Conservation (phyloP, 2,797 vertebrate species). For the Acanthornis magna region DNA sequence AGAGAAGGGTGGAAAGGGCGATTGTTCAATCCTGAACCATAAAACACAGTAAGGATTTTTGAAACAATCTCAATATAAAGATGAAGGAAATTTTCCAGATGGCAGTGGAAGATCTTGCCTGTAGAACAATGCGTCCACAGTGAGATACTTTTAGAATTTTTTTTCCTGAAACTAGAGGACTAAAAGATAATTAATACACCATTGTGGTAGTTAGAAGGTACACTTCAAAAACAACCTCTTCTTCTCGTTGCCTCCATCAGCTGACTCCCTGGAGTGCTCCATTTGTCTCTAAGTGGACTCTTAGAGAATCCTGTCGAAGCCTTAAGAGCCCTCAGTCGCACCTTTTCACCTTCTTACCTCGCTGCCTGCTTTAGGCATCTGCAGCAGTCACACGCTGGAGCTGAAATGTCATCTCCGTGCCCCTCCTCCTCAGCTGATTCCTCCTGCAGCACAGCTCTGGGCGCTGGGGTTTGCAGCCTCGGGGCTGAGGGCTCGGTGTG, state of each 20-base stretch:
- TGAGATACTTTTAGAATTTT: not conserved
- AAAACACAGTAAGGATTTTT: not conserved
- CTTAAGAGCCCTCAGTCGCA: conserved; percentile 38
- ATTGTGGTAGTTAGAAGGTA: not conserved
- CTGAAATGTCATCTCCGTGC: not conserved
- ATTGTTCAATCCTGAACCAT: not conserved
- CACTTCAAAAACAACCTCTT: not conserved
- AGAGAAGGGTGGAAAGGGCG: not conserved
- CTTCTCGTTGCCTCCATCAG: not conserved
- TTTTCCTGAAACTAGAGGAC: not conserved
- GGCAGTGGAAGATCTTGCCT: not conserved
- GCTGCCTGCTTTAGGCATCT: not conserved
- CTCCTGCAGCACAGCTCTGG: not conserved
- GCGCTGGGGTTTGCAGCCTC: not conserved
- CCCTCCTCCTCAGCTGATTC: not conserved
- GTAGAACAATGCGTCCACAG: not conserved
- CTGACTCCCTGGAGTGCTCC: conserved; percentile 52
- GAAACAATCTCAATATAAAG: not conserved
- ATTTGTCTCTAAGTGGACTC: conserved; percentile 40
- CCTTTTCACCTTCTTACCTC: not conserved
- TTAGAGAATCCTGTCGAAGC: not conserved
- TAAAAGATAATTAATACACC: not conserved
- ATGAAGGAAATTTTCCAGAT: not conserved
- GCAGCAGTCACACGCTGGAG: not conserved
- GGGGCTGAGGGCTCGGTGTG: rapidly evolving